Percentiles rank a stretch among this genome's conserved stretches.
phyloP scores from a whole-genome alignment of 2,113 vertebrate species.

The Dryoscopus gambensis region DNA sequence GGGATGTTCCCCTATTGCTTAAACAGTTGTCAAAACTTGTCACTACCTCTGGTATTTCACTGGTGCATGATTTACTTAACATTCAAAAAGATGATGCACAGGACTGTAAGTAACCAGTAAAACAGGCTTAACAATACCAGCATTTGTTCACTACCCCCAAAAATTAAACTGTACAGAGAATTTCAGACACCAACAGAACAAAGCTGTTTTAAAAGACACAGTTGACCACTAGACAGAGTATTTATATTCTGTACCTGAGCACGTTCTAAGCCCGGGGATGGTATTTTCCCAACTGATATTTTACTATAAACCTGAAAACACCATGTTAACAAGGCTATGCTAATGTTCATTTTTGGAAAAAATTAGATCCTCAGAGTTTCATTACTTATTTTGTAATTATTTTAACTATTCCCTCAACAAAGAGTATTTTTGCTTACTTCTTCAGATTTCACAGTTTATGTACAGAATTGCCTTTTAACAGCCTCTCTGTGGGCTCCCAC shows the following conservation, averaged over 20 bases:
- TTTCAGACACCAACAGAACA: not conserved
- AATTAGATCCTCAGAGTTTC: constrained; percentile 25
- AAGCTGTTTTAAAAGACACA: not conserved
- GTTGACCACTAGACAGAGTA: not conserved
- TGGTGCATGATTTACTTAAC: not conserved
- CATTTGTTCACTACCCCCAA: not conserved
- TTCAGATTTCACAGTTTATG: constrained; percentile 40
- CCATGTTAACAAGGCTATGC: constrained; percentile 18
- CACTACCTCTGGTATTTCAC: not conserved
- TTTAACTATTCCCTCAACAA: constrained; percentile 57
- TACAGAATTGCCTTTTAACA: constrained; percentile 53
- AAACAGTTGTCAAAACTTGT: not conserved
- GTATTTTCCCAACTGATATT: not conserved
- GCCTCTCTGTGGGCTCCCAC: constrained; percentile 27
- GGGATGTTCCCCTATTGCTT: not conserved
- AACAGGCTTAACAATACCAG: not conserved
- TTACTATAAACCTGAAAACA: not conserved
- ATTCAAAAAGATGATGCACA: not conserved
- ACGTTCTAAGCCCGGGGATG: not conserved
- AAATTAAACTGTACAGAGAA: not conserved
- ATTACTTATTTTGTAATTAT: constrained; percentile 59
- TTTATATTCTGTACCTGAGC: not conserved
- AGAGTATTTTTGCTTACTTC: constrained; percentile 33
- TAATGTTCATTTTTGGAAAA: constrained; percentile 15
- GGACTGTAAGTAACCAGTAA: not conserved